Conservation (phyloP, 23 tunicate genomes). For the Oikopleura vanhoeffeni region DNA sequence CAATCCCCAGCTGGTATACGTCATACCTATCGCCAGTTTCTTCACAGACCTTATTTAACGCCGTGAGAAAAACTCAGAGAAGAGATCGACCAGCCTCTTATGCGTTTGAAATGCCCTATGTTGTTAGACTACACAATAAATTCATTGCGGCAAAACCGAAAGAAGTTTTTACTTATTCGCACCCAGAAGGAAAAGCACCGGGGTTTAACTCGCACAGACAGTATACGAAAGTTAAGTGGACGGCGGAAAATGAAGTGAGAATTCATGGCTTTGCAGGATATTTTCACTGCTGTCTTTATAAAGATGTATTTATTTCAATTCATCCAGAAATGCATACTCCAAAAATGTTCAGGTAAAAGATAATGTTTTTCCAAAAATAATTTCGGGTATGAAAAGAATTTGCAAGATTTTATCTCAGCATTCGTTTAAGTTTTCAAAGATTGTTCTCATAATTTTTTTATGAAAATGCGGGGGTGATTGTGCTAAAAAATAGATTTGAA, state of each 20-base stretch:
- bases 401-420: too few species aligned
- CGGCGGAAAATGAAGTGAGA: constrained; percentile 24
- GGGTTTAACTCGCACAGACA: constrained; percentile 23
- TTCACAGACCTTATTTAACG: constrained; percentile 70
- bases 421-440: too few species aligned
- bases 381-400: too few species aligned
- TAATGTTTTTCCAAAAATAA: too few species aligned
- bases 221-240: constrained; percentile 20
- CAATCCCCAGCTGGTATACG: constrained; percentile 70
- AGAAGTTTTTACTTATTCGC: constrained; percentile 52
- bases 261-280: constrained; percentile 96
- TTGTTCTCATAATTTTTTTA: too few species aligned
- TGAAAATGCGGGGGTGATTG: too few species aligned
- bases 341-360: constrained; percentile 58
- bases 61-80: constrained; percentile 27
- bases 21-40: constrained; percentile 74
- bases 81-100: constrained; percentile 38
- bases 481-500: too few species aligned
- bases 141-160: constrained; percentile 38
- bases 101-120: constrained; percentile 82
- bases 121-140: constrained; percentile 73
- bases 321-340: constrained; percentile 74
- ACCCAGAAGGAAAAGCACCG: constrained; percentile 22
- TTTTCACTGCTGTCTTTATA: constrained; percentile 53
- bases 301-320: constrained; percentile 66